phyloP scores from a whole-genome alignment of 2,113 vertebrate genomes.

The Salvelinus sp. region DNA sequence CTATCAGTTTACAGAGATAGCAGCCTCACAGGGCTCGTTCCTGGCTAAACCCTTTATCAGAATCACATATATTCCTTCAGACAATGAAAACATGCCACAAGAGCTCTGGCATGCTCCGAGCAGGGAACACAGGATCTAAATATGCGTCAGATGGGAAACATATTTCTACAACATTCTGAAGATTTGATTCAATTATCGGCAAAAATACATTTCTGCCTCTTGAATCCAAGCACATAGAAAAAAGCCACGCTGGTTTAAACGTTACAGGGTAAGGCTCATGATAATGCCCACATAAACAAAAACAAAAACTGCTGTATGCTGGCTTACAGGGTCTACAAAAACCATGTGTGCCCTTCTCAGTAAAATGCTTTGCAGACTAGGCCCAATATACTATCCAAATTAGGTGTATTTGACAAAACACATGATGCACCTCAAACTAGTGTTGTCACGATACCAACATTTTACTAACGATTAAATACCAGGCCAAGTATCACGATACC shows the following conservation, averaged over 20 bases:
- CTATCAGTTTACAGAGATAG: slow-evolving; percentile 35
- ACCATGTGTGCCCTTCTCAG: not conserved
- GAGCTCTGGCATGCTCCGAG: slow-evolving; percentile 55
- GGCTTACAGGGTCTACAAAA: not conserved
- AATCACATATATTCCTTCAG: slow-evolving; percentile 65
- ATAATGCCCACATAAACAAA: not conserved
- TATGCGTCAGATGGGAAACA: slow-evolving; percentile 64
- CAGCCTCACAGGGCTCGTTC: slow-evolving; percentile 50
- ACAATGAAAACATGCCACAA: slow-evolving; percentile 71
- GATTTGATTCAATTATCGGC: slow-evolving; percentile 71
- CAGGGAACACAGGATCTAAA: slow-evolving; percentile 55
- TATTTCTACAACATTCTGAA: slow-evolving; percentile 63
- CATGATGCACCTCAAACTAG: too few relatives aligned
- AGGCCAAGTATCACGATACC: too few relatives aligned
- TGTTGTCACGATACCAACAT: too few relatives aligned
- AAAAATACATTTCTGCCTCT: slow-evolving; percentile 70
- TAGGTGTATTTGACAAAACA: too few relatives aligned
- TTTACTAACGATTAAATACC: too few relatives aligned
- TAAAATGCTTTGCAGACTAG: not conserved
- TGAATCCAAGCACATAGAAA: slow-evolving; percentile 57
- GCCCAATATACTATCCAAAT: not conserved
- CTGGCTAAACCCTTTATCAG: slow-evolving; percentile 58
- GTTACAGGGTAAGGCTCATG: not conserved
- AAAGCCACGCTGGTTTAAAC: slow-evolving; percentile 2
- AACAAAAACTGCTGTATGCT: not conserved